Base-by-base conservation (phyloP, 2,797 vertebrate genomes). In the Gallinago solitaria region DNA sequence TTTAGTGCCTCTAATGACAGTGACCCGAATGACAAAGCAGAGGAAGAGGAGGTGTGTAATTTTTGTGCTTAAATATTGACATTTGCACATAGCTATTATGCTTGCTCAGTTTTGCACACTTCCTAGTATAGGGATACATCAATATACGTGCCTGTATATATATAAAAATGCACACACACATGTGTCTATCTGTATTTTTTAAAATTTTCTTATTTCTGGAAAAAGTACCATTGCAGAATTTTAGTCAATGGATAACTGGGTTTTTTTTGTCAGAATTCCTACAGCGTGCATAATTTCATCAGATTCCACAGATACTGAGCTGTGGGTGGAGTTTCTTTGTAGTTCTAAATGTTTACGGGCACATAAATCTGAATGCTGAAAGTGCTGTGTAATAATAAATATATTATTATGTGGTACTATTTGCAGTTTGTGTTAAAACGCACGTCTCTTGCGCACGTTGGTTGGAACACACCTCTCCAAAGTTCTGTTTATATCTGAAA, bases 1-100 rank as follows among this genome's bases (percentile, higher is more conserved):
- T 96, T 95, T 98, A 98, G 78, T 95, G 95, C 89, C 96, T 91
- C 87, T 86, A 96, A 41, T 95, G 96, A 97, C 95, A 95, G 53
- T 97, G 97, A 98, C 91, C 93, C 89, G 89, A 98, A 95, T 97
- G 97, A 97, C 94, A 95, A 97, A 97, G 91, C 98, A 98, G 98
- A 98, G 97, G 98, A 98, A 90, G 98, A 98, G 95, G 98, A 99
- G 98, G 98, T 98, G 98, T 99, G 98, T 94, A 98, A 98, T 93
- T 98, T 98, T 41, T 97, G 98, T 70, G 97, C 98, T 78, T 99
- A 98, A 98, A 88, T 85, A 75, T 83, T 93, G 76, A 63, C 80
- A 88, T 71, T 91, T 78, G 75, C 89, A 64, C 59, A 20, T 93
- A 95, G 96, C 79, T 75, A 92, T 92, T 73, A 65, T 45, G 78